Evolutionary conservation across 2,888 invertebrate genomes (phyloP).

Genomic region (Apodemia hepburni): DNA sequence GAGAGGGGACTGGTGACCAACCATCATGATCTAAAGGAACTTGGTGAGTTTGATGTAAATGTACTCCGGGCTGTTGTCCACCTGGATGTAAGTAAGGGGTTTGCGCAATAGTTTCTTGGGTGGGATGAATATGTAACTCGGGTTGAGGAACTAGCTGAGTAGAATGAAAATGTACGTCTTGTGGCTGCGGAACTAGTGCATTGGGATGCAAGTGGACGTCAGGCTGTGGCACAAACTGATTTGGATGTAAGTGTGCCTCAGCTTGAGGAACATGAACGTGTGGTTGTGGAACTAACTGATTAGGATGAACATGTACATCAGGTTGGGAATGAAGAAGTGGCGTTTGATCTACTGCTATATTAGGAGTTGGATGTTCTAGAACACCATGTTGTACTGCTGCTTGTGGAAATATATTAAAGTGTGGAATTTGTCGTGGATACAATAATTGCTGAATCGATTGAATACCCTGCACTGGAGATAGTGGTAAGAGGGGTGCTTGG

Average conservation of each 20-base stretch:
- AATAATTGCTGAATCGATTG: constrained; percentile 39
- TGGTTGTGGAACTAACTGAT: constrained; percentile 33
- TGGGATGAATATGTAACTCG: constrained; percentile 35
- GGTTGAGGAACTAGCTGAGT: constrained; percentile 33
- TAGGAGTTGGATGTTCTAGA: constrained; percentile 42
- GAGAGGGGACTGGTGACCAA: constrained; percentile 64
- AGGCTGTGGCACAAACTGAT: constrained; percentile 35
- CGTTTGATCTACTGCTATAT: constrained; percentile 39
- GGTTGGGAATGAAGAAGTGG: constrained; percentile 22
- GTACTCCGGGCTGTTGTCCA: constrained; percentile 29
- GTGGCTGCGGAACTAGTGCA: constrained; percentile 19
- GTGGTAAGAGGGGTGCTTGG: constrained; percentile 46
- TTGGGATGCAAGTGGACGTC: constrained; percentile 24
- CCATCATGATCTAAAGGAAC: constrained; percentile 57
- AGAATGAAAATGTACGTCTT: constrained; percentile 28
- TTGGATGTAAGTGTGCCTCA: constrained; percentile 24
- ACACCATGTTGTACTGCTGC: constrained; percentile 38
- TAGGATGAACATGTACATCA: constrained; percentile 34
- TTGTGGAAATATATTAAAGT: constrained; percentile 47
- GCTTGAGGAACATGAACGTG: constrained; percentile 24
- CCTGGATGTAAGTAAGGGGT: constrained; percentile 23
- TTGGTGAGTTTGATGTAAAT: constrained; percentile 37
- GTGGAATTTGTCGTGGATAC: constrained; percentile 46
- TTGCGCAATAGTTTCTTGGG: constrained; percentile 34
- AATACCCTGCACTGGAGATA: constrained; percentile 31